These are phyloP conservation scores for Adoxophyes honmai DNA, from an alignment of 1,140 invertebrate species.

Conservation along the genomic window DNA sequence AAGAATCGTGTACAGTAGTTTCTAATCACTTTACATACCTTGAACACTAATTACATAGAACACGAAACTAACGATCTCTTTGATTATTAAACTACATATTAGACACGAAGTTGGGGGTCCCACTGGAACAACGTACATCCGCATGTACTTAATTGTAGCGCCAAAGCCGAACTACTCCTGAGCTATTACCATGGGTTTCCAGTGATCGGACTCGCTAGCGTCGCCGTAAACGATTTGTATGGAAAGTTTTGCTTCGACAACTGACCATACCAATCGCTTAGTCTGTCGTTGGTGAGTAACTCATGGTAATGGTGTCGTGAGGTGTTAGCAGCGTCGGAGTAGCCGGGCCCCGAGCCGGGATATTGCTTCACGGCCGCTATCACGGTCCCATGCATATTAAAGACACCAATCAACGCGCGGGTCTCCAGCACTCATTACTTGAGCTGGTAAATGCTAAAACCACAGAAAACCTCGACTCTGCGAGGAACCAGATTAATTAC, in stretches of 20 bases:
- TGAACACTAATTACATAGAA: background rate
- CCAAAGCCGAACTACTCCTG: background rate
- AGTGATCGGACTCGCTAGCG: too few relatives aligned
- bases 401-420: conserved; percentile 43
- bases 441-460: conserved; percentile 38
- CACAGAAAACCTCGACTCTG: conserved; percentile 20
- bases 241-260: too few relatives aligned
- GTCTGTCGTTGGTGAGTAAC: too few relatives aligned
- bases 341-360: background rate
- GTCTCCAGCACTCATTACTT: conserved; percentile 38
- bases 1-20: background rate
- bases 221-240: too few relatives aligned
- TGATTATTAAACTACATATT: conserved; percentile 12
- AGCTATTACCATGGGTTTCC: too few relatives aligned
- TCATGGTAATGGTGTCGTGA: too few relatives aligned
- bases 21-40: background rate
- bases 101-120: background rate
- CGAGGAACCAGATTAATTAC: conserved; percentile 46
- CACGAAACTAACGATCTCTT: conserved; percentile 6
- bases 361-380: conserved; percentile 17
- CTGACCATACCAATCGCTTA: too few relatives aligned
- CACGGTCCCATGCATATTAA: conserved; percentile 48
- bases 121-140: too few relatives aligned
- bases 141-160: background rate
- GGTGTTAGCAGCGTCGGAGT: too few relatives aligned